Percentiles rank a stretch among this genome's conserved stretches.
phyloP scores from a whole-genome alignment of 2,113 vertebrate genomes.

The Embiotoca jacksoni region DNA sequence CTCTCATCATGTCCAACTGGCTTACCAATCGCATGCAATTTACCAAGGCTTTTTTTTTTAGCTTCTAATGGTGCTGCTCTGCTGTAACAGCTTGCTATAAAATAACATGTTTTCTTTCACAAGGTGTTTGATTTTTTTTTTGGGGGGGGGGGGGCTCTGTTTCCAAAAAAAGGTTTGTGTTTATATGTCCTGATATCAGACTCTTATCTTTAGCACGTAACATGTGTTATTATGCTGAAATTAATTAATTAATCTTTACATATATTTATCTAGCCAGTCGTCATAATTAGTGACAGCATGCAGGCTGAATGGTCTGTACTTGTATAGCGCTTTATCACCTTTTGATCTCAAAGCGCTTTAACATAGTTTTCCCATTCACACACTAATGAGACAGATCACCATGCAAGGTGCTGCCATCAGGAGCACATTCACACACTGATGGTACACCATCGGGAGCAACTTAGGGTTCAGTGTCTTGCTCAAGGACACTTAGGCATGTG shows the following conservation, averaged over 20 bases:
- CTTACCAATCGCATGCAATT: conserved; percentile 20
- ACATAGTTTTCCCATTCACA: no score
- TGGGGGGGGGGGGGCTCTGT: not conserved
- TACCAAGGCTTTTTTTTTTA: not conserved
- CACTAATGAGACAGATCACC: no score
- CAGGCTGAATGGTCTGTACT: not conserved
- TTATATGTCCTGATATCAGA: not conserved
- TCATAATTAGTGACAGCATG: not conserved
- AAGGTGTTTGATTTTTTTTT: not conserved
- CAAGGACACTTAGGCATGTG: no score
- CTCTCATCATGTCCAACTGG: not conserved
- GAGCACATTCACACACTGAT: no score
- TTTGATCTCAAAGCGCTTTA: no score
- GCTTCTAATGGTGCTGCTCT: conserved; percentile 7
- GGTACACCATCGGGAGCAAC: no score
- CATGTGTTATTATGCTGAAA: not conserved
- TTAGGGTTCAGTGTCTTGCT: no score
- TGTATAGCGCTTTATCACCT: no score
- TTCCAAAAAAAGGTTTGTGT: not conserved
- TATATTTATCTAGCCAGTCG: not conserved
- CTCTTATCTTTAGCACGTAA: not conserved
- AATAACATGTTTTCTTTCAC: not conserved
- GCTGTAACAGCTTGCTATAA: not conserved
- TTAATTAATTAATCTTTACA: not conserved
- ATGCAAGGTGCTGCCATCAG: no score